These are phyloP conservation scores for Oreochromis tanganicae DNA, from an alignment of 2,113 vertebrate genomes.

Conservation along the genomic window DNA sequence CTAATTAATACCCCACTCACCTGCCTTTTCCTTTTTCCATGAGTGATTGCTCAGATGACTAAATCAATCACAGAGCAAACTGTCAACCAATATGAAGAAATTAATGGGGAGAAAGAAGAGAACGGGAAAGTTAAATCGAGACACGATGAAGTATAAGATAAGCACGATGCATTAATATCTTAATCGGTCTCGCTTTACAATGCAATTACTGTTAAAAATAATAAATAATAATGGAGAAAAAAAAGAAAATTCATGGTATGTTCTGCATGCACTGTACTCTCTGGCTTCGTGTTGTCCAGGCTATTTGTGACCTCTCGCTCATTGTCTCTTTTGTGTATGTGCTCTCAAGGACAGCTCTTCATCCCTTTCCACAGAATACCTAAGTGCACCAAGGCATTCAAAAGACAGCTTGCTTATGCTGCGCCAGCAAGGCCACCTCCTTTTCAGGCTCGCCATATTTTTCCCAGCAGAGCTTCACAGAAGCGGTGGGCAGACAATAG, in stretches of 20 bases:
- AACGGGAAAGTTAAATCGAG: neutral
- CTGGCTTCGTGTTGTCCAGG: neutral
- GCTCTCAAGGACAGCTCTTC: conserved; percentile 18
- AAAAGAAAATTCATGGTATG: neutral
- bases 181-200: neutral
- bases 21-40: neutral
- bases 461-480: neutral
- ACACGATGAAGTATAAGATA: neutral
- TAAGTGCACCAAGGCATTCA: conserved; percentile 20
- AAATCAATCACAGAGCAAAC: neutral
- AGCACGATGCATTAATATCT: neutral
- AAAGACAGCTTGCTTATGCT: neutral
- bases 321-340: neutral
- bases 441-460: conserved; percentile 9
- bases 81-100: neutral
- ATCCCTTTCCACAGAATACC: conserved; percentile 7
- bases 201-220: neutral
- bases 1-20: neutral
- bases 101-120: neutral
- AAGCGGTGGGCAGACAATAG: neutral
- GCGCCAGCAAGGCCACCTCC: conserved; percentile 39
- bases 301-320: conserved; percentile 5
- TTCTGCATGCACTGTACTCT: neutral
- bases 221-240: neutral
- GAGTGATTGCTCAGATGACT: neutral